phyloP scores from a whole-genome alignment of 2,113 vertebrate species.

The Rynchops niger region DNA sequence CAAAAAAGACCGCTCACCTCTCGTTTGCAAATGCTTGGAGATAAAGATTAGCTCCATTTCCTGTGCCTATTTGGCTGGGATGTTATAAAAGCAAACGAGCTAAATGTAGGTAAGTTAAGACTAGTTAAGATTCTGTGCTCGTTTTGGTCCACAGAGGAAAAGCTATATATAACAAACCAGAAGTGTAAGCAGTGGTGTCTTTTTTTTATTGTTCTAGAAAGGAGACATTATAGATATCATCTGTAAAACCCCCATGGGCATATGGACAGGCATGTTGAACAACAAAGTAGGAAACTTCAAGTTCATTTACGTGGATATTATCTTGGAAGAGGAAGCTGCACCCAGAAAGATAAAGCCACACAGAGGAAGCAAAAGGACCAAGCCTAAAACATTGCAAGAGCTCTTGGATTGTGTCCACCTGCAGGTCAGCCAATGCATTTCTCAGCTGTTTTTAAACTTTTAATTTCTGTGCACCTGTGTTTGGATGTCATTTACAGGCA shows the following conservation, averaged over 20 bases:
- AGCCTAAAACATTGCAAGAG: constrained; percentile 82
- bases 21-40: background rate
- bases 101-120: background rate
- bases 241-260: constrained; percentile 90
- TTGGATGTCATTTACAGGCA: background rate
- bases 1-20: background rate
- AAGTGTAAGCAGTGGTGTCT: background rate
- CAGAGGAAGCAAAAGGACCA: constrained; percentile 69
- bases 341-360: constrained; percentile 77
- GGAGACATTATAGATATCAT: constrained; percentile 93
- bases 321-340: constrained; percentile 72
- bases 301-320: constrained; percentile 92
- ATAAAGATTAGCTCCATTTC: background rate
- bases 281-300: constrained; percentile 91
- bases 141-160: background rate
- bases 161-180: background rate
- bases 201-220: constrained; percentile 74
- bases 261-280: constrained; percentile 91
- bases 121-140: background rate
- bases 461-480: rapidly evolving
- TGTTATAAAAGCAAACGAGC: background rate
- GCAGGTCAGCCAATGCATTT: constrained; percentile 77
- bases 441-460: background rate
- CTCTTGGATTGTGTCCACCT: constrained; percentile 83
- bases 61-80: background rate